A percentile compares a stretch with the other conserved stretches of the same genome.
Conservation (phyloP, 2,113 vertebrate genomes). For the Prunella fulvescens region DNA sequence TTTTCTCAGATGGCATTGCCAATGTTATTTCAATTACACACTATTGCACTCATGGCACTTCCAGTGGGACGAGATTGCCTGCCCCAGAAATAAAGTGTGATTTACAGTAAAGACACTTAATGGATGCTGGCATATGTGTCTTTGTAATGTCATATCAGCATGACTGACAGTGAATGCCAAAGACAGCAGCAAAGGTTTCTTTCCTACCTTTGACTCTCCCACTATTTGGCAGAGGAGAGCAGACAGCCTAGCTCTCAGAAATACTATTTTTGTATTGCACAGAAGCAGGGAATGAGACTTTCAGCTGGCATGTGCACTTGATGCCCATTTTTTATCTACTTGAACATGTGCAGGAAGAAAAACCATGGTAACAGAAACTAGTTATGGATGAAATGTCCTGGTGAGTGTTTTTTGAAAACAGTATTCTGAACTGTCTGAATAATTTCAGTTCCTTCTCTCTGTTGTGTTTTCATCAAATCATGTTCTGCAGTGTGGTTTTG, state of each 20-base stretch:
- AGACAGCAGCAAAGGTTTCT: not conserved
- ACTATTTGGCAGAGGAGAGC: not conserved
- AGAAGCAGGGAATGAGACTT: not conserved
- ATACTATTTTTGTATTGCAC: not conserved
- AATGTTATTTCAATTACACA: not conserved
- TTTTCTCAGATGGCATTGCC: not conserved
- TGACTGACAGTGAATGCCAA: not conserved
- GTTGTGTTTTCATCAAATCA: not conserved
- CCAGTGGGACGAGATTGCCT: not conserved
- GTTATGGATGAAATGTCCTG: not conserved
- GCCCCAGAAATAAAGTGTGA: not conserved
- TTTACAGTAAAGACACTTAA: conserved; percentile 8
- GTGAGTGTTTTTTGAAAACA: not conserved
- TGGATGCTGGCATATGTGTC: not conserved
- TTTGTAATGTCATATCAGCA: not conserved
- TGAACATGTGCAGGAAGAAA: not conserved
- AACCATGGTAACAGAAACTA: not conserved
- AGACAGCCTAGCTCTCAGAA: not conserved
- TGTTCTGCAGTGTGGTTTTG: conserved; percentile 3
- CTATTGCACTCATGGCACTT: not conserved
- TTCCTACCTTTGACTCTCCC: not conserved
- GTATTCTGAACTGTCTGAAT: not conserved
- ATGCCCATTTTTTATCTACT: not conserved
- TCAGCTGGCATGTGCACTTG: not conserved
- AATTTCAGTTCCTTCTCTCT: not conserved